phyloP scores from a whole-genome alignment of 2,888 invertebrate genomes.

The Drosophila birchii region DNA sequence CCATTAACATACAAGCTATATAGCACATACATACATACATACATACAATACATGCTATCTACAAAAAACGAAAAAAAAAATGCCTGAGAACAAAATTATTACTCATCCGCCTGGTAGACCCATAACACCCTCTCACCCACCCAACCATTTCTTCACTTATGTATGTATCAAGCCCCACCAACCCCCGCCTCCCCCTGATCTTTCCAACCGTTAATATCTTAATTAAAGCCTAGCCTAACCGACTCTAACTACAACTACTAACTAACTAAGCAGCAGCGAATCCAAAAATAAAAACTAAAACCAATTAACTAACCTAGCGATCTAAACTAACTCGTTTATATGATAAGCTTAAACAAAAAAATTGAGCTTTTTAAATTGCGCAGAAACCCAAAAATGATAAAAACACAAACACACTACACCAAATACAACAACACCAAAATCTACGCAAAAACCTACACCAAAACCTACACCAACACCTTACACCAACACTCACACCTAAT shows the following conservation, averaged over 20 bases:
- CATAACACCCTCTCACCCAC: slow-evolving; percentile 2
- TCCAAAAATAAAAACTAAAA: slow-evolving; percentile 36
- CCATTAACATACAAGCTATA: slow-evolving; percentile 6
- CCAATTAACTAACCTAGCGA: slow-evolving; percentile 61
- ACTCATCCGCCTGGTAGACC: slow-evolving; percentile 4
- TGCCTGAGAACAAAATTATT: slow-evolving; percentile 17
- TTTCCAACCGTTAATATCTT: slow-evolving; percentile 33
- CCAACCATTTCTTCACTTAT: slow-evolving; percentile 24
- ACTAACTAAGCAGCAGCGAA: slow-evolving; percentile 34
- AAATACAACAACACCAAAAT: neutral
- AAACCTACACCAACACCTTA: neutral
- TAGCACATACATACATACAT: slow-evolving; percentile 18
- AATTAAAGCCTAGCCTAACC: slow-evolving; percentile 51
- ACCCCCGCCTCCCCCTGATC: neutral
- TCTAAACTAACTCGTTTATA: slow-evolving; percentile 70
- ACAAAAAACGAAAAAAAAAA: neutral
- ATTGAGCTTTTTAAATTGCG: slow-evolving; percentile 79
- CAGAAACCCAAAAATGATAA: slow-evolving; percentile 51
- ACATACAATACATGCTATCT: slow-evolving; percentile 17
- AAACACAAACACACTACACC: slow-evolving; percentile 1
- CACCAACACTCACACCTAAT: neutral
- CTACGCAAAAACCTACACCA: neutral
- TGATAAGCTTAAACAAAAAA: slow-evolving; percentile 61
- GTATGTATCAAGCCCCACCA: slow-evolving; percentile 7
- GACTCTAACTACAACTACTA: slow-evolving; percentile 41